Evolutionary conservation across 2,113 vertebrate species (phyloP), one percentile per base, ranked within the genome.

Genomic region (Macquaria australasica): DNA sequence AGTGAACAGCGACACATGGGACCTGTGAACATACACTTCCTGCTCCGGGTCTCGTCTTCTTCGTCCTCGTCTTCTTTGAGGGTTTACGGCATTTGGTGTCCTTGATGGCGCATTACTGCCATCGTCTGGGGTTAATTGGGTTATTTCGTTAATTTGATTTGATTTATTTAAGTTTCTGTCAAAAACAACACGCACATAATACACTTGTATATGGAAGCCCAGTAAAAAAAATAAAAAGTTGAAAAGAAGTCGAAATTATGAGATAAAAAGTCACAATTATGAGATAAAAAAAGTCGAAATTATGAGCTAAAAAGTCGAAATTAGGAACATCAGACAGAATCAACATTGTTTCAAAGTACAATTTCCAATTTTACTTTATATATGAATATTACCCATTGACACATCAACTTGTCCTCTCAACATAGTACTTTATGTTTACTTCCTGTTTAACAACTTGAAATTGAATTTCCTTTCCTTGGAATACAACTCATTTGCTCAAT

Each of bases 1-100:
- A 20, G 18, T 60, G 28, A 75, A 28, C 4, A 5, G 28, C 58
- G 60, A 84, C 91, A 88, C 93, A 92, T 90, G 89, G 73, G 41
- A 45, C 28, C 55, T 71, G 56, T 7, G 53, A 25, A 70, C 37
- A 73, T 0, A 77, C 48, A 87, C 87, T 94, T 94, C 92, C 94
- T 87, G 82, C 83, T 86, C 81, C 84, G 43, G 23, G 34, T 50
- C 25, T 53, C 53, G 53, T 48, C 43, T 77, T 68, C 51, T 50
- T 75, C 71, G 73, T 39, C 31, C 23, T 68, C 53, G 43, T 28
- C 21, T 64, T 15, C 14, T 20, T 37, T n/a, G 1, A 31, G 3
- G 3, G 16, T 70, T 31, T 9, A 7, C 5, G 5, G 73, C 18
- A 53, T n/a, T 15, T 6, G 9, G 9, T 9, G 48, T 45, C 4